A percentile compares a stretch with the other conserved stretches of the same genome.
Evolutionary conservation across 2,888 invertebrate genomes (phyloP).

Genomic region (Rhabditoides inermis): DNA sequence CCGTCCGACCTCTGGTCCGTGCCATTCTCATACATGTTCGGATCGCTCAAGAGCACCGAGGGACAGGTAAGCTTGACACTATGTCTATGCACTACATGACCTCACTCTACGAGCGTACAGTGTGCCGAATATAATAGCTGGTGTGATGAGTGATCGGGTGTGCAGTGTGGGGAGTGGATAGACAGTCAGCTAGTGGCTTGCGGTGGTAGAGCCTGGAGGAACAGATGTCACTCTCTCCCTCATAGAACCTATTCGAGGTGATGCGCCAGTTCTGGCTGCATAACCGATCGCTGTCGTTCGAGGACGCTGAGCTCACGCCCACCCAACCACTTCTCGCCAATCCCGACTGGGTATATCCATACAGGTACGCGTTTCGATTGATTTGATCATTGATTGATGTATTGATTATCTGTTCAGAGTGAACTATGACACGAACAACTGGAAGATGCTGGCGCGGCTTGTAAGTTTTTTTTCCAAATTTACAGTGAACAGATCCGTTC

Average conservation of each 20-base stretch:
- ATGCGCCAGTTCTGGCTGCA: conserved; percentile 49
- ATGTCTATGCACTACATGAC: not conserved
- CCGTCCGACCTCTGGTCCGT: conserved; percentile 44
- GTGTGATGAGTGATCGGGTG: not conserved
- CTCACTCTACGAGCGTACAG: not conserved
- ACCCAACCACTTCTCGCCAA: conserved; percentile 43
- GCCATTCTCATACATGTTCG: conserved; percentile 48
- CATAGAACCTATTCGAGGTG: conserved; percentile 14
- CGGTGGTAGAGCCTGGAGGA: too few species aligned
- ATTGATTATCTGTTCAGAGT: too few species aligned
- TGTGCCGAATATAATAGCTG: not conserved
- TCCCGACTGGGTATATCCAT: conserved; percentile 49
- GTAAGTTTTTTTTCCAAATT: conserved; percentile 11
- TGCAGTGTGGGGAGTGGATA: too few species aligned
- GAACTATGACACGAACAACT: conserved; percentile 48
- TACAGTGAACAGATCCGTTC: conserved; percentile 5
- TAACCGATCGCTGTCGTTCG: conserved; percentile 43
- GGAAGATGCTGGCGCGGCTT: conserved; percentile 44
- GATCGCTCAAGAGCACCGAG: conserved; percentile 34
- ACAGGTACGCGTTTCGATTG: too few species aligned
- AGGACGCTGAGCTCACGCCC: conserved; percentile 41
- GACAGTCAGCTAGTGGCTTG: too few species aligned
- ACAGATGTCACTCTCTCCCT: too few species aligned
- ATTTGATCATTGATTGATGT: too few species aligned
- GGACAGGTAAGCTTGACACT: conserved; percentile 33